Base-by-base conservation (phyloP, 2,113 vertebrate genomes). In the Semicossyphus pulcher region DNA sequence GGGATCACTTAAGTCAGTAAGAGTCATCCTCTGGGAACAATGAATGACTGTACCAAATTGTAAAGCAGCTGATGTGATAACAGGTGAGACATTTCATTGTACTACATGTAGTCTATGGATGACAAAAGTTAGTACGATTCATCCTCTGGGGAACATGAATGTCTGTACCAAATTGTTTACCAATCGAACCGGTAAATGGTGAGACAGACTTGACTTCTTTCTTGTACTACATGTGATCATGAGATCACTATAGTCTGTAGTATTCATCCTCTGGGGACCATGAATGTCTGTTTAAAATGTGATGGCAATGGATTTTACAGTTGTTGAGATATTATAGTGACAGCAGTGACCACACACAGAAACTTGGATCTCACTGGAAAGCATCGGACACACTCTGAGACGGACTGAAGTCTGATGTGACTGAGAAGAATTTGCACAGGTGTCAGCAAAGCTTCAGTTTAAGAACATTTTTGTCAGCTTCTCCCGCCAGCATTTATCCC, bases 391-490 rank as follows among this genome's bases (percentile, higher is more conserved):
- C 36, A 11, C 41, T 29, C 23, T 49, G 31, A 63, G 44, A 61
- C 64, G 26, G 49, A 61, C 68, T 49, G 56, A 58, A 4, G 29
- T 65, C 44, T 66, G 42, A 61, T 61, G 51, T 37, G 39, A 62
- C 4, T 45, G 9, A 42, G 36, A 67, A 58, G 41, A 32, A 68
- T 58, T 49, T 45, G 7, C 45, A 61, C 9, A n/a, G n/a, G n/a
- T 70, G 47, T 57, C 36, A 56, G 47, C 9, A 48, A 79, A 64
- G 29, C 66, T 12, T 72, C 21, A 44, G 20, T 52, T 31, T 9
- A 34, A 36, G 8, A 56, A 39, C 18, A 60, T 47, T 60, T 71
- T 29, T 16, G 31, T 28, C 32, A 54, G 25, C 56, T 49, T 3
- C 59, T 59, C 20, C 47, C n/a, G 45, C n/a, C 10, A 20, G 32